These are phyloP conservation scores for Heliconius charithonia DNA, from an alignment of 2,888 invertebrate genomes.

Conservation along the genomic window DNA sequence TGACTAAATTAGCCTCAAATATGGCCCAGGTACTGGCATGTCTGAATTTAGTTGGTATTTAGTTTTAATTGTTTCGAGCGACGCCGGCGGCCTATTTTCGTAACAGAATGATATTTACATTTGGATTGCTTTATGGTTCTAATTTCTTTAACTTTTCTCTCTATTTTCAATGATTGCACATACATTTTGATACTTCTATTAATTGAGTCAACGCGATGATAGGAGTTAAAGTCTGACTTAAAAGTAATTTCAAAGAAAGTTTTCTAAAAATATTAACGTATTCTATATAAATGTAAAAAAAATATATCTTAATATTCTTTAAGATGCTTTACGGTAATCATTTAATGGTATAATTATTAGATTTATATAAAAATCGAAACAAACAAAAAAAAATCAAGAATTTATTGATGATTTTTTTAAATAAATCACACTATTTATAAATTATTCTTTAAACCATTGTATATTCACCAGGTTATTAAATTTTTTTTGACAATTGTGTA, in stretches of 20 bases:
- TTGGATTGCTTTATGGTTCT: conserved; percentile 29
- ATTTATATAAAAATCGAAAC: too few relatives aligned
- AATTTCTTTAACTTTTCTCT: conserved; percentile 23
- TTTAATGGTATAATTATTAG: too few relatives aligned
- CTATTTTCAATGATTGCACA: neutral
- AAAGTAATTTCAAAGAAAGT: neutral
- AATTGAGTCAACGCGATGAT: too few relatives aligned
- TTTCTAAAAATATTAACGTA: neutral
- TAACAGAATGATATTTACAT: conserved; percentile 41
- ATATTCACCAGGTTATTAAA: neutral
- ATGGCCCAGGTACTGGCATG: conserved; percentile 26
- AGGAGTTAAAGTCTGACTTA: neutral
- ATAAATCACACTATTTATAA: neutral
- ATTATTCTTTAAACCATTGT: neutral
- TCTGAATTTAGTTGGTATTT: conserved; percentile 41
- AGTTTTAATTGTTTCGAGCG: conserved; percentile 41
- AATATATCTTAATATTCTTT: too few relatives aligned
- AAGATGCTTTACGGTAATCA: too few relatives aligned
- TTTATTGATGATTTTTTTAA: neutral
- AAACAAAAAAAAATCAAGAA: neutral
- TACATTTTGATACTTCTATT: too few relatives aligned
- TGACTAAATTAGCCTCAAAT: neutral
- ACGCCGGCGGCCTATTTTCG: conserved; percentile 45
- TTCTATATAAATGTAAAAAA: too few relatives aligned
- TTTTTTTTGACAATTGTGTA: neutral